Base-by-base conservation (phyloP, 1,140 invertebrate genomes). In the Anastrepha ludens region DNA sequence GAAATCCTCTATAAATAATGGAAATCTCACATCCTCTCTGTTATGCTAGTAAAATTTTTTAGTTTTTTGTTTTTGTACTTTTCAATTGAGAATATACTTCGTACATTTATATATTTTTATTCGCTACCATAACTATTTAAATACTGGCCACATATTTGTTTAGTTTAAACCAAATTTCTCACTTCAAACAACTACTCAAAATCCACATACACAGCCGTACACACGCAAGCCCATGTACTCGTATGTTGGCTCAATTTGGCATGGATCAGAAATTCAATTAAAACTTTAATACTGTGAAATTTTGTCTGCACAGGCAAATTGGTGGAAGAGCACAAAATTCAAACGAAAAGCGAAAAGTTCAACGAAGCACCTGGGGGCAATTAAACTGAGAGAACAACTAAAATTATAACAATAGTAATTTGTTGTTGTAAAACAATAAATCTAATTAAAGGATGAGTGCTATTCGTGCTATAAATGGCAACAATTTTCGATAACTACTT, bases 251-350 rank as follows among this genome's bases (percentile, higher is more conserved):
- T 7, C 74, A 55, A 81, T 20, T 55, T 55, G 74, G 74, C 74
- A 81, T 44, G 47, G 74, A n/a, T 50, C 47, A 81, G 47, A 81
- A 81, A 81, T 81, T 81, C 74, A 81, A 81, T 81, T 81, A 81
- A 81, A 50, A 81, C 47, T 81, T 81, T 15, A 29, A 81, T 47
- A 55, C 55, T 81, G 74, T 81, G 55, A 81, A 81, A 81, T 58
- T 50, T 50, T 13, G 47, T 55, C 47, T 55, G 74, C 9, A 50
- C 47, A n/a, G 13, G 7, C 6, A 55, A 81, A 81, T 81, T 55
- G 44, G 0, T 29, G 8, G 20, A 55, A 81, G 44, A 20, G 44
- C 47, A 15, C 4, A 29, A 81, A 81, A 55, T n/a, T 50, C n/a
- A 81, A 44, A 13, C 60, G n/a, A n/a, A n/a, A n/a, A 62, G 60